These are phyloP conservation scores for Rattus rattus DNA, from an alignment of 2,113 vertebrate species.

Conservation along the genomic window DNA sequence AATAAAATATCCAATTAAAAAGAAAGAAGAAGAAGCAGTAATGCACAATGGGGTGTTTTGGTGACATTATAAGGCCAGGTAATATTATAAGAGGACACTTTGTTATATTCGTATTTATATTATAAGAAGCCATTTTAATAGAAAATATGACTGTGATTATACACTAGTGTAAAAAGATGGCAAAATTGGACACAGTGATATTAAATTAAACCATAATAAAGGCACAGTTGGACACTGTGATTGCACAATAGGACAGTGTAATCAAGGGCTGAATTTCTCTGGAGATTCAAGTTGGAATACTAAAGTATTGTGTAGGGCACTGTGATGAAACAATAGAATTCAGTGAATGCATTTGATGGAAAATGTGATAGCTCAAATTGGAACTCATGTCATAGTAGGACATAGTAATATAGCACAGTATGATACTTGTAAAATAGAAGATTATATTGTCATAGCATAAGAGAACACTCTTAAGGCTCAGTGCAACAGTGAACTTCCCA, in stretches of 20 bases:
- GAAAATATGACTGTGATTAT: not conserved
- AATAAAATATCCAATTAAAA: no score
- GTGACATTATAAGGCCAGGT: not conserved
- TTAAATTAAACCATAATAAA: not conserved
- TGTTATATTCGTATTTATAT: no score
- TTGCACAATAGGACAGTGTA: not conserved
- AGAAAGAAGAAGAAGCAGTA: no score
- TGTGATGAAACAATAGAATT: not conserved
- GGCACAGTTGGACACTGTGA: not conserved
- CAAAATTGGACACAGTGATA: no score
- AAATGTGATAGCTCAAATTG: not conserved
- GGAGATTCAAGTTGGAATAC: not conserved
- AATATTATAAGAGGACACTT: not conserved
- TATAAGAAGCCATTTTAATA: no score
- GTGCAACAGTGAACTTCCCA: not conserved
- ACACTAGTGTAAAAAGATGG: not conserved
- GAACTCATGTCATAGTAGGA: not conserved
- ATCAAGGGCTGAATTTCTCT: not conserved
- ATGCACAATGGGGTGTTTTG: not conserved
- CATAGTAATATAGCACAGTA: not conserved
- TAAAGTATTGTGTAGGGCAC: not conserved
- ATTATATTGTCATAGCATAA: not conserved
- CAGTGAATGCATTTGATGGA: not conserved
- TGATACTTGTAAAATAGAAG: no score
- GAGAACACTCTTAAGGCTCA: not conserved